phyloP scores from a whole-genome alignment of 2,888 invertebrate genomes.

The Sphaeridia pumilis region DNA sequence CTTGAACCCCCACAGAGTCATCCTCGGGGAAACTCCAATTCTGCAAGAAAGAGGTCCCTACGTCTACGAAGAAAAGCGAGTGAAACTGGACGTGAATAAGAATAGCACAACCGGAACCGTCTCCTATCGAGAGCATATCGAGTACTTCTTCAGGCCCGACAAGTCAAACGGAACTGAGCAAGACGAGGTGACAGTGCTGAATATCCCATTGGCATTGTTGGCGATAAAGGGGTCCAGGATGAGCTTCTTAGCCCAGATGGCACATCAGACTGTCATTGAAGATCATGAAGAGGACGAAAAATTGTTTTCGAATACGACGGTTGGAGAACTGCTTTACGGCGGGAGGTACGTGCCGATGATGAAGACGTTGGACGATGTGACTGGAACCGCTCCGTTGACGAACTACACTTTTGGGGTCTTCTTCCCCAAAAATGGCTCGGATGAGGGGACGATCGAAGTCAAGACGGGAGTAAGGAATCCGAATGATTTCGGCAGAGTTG shows the following conservation, averaged over 20 bases:
- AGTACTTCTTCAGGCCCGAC: constrained; percentile 23
- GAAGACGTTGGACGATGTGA: constrained; percentile 13
- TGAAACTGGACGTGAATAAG: constrained; percentile 21
- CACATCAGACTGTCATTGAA: neutral
- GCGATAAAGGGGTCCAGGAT: neutral
- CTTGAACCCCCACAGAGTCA: constrained; percentile 28
- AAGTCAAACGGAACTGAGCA: constrained; percentile 20
- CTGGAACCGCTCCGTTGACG: constrained; percentile 8
- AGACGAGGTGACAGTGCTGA: constrained; percentile 26
- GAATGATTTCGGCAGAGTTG: constrained; percentile 9
- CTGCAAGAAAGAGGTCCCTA: constrained; percentile 26
- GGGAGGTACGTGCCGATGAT: constrained; percentile 21
- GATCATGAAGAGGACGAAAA: constrained; percentile 12
- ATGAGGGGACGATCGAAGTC: constrained; percentile 17
- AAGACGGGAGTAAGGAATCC: constrained; percentile 14
- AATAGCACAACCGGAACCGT: constrained; percentile 21
- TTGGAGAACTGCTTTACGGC: constrained; percentile 21
- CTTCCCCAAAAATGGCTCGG: constrained; percentile 17
- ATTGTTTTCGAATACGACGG: constrained; percentile 18
- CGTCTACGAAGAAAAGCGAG: constrained; percentile 23
- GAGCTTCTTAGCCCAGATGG: constrained; percentile 4
- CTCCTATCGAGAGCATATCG: constrained; percentile 21
- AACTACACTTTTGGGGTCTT: constrained; percentile 21
- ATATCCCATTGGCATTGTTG: constrained; percentile 26
- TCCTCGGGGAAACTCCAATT: constrained; percentile 11